Evolutionary conservation across 2,113 vertebrate genomes (phyloP).

Genomic region (Chionis minor): DNA sequence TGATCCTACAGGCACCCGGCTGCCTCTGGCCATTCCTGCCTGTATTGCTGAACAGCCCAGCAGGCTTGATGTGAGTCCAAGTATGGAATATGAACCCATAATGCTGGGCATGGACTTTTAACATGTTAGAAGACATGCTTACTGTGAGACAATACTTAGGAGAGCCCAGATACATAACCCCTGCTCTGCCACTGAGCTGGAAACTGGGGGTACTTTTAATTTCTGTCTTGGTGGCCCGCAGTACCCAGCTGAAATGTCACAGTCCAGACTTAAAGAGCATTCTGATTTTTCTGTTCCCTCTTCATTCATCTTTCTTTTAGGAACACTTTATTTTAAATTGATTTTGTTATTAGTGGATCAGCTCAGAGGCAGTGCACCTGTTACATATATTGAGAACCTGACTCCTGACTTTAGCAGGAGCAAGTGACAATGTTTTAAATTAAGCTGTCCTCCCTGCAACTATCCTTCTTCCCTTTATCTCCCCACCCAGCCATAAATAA

Average conservation of each 20-base stretch:
- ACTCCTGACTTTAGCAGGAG: slow-evolving; percentile 19
- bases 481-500: slow-evolving; percentile 62
- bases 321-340: slow-evolving; percentile 22
- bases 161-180: background rate
- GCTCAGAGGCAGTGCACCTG: background rate
- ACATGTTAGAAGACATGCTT: background rate
- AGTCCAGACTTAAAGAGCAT: background rate
- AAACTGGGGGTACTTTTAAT: background rate
- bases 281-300: background rate
- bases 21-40: background rate
- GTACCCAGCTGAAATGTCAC: background rate
- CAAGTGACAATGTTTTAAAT: slow-evolving; percentile 63
- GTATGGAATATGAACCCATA: background rate
- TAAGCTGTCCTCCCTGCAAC: slow-evolving; percentile 43
- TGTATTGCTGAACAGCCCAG: background rate
- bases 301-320: slow-evolving; percentile 32
- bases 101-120: background rate
- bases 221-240: background rate
- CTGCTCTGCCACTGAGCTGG: background rate
- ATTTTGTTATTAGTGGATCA: slow-evolving; percentile 42
- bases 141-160: background rate
- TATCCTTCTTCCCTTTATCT: slow-evolving; percentile 62
- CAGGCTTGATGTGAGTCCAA: background rate
- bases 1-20: background rate
- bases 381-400: slow-evolving; percentile 49